Conservation (phyloP, 2,113 vertebrate species). For the Progne subis region DNA sequence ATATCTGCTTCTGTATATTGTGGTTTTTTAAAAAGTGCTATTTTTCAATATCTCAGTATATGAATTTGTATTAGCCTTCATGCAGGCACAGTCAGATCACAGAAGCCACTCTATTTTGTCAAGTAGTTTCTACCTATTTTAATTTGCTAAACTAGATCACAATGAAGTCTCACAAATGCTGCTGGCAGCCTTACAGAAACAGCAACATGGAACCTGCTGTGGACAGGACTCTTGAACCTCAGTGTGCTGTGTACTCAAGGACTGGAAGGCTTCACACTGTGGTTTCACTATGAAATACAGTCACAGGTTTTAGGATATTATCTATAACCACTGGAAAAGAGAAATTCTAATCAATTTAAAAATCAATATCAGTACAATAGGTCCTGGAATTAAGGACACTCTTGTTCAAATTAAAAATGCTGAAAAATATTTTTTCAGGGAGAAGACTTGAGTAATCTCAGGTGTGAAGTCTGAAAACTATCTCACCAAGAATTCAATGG, state of each 20-base stretch:
- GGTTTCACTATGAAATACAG: background rate
- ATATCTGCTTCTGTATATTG: background rate
- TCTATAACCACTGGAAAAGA: background rate
- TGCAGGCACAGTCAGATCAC: background rate
- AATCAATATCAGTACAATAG: background rate
- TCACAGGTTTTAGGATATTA: background rate
- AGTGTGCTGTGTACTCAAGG: background rate
- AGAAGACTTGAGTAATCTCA: background rate
- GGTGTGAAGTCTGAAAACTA: background rate
- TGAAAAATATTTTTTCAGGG: background rate
- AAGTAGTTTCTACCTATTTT: background rate
- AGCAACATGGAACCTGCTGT: background rate
- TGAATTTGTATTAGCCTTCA: background rate
- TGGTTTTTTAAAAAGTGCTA: fast-evolving
- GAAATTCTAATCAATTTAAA: background rate
- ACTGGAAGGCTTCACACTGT: background rate
- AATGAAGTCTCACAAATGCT: background rate
- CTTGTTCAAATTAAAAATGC: background rate
- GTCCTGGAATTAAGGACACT: background rate
- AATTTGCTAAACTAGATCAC: background rate
- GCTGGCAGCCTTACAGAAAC: background rate
- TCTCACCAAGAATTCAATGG: background rate
- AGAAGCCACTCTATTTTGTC: background rate
- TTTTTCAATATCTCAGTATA: background rate
- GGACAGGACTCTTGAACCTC: background rate